Evolutionary conservation across 2,888 invertebrate genomes (phyloP), one percentile per base, ranked within the genome.

Genomic region (Dioctria rufipes): DNA sequence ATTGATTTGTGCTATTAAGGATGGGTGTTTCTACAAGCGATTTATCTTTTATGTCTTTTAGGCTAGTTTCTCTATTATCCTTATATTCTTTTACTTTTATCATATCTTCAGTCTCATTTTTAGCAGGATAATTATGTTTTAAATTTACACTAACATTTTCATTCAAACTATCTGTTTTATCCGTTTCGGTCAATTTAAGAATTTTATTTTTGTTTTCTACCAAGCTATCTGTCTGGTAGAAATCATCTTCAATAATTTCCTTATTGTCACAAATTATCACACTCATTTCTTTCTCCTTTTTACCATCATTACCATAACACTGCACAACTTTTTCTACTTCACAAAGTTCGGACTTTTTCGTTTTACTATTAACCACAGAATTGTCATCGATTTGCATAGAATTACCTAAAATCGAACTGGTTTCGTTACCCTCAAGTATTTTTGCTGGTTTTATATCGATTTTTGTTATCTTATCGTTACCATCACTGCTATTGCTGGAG

Each of bases 381-480:
- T 25, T 25, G 25, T 49, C 73, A 9, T 6, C 60, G 25, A 42
- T 60, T 75, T 13, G 42, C 60, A 42, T 43, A n/a, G 13, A 66
- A 66, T n/a, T 13, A 43, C 40, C 13, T 46, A 11, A n/a, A 66
- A 66, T 66, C 37, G 40, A 8, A 11, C 46, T 42, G 4, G 8
- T 11, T 42, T n/a, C 11, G 54, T 3, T 54, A n/a, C 46, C n/a
- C 25, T 25, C 58, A 58, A 40, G 13, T 73, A 58, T 8, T 60
- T 73, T 73, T 58, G 42, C 73, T 58, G 11, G 37, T 25, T 25
- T 25, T 73, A 9, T 69, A 66, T 51, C 81, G 69, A 46, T 63
- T 75, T 71, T 67, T 25, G 9, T 66, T 65, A 66, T 78, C 78
- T 66, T 58, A 66, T 78, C 78, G 58, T 13, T 37, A 25, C 65